A percentile compares a stretch with the other conserved stretches of the same genome.
Evolutionary conservation across 1,140 invertebrate genomes (phyloP).

Genomic region (Hypsibius dujardini): DNA sequence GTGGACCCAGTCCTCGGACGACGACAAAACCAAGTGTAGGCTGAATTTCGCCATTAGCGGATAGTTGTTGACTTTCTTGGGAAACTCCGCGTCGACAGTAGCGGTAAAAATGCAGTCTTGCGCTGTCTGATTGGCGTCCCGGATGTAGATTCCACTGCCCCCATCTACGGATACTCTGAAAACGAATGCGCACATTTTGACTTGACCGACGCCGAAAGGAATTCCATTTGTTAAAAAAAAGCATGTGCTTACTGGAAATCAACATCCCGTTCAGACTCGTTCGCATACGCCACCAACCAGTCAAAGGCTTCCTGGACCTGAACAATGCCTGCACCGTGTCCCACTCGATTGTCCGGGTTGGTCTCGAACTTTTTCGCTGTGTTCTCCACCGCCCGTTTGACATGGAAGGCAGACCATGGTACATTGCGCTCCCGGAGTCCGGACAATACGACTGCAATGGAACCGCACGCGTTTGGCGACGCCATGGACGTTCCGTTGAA

Average conservation of each 20-base stretch:
- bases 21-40: background rate
- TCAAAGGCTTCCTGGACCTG: conserved; percentile 79
- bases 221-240: too few relatives aligned
- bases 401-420: conserved; percentile 65
- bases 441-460: conserved; percentile 59
- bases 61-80: background rate
- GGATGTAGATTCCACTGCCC: conserved; percentile 1
- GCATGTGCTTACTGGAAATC: background rate
- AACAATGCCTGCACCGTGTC: conserved; percentile 73
- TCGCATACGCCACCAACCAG: conserved; percentile 42
- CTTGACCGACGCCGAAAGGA: too few relatives aligned
- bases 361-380: conserved; percentile 54
- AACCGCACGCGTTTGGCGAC: conserved; percentile 78
- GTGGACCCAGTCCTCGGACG: background rate
- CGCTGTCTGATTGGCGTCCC: background rate
- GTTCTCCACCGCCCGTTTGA: conserved; percentile 72
- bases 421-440: conserved; percentile 50
- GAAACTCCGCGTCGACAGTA: background rate
- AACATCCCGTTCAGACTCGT: conserved; percentile 47
- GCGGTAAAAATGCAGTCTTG: background rate
- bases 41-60: background rate
- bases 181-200: too few relatives aligned
- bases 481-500: conserved; percentile 95
- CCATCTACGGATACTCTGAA: background rate
- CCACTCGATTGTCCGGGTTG: conserved; percentile 53